Evolutionary conservation across 2,888 invertebrate genomes (phyloP).

Genomic region (Torymus auratus): DNA sequence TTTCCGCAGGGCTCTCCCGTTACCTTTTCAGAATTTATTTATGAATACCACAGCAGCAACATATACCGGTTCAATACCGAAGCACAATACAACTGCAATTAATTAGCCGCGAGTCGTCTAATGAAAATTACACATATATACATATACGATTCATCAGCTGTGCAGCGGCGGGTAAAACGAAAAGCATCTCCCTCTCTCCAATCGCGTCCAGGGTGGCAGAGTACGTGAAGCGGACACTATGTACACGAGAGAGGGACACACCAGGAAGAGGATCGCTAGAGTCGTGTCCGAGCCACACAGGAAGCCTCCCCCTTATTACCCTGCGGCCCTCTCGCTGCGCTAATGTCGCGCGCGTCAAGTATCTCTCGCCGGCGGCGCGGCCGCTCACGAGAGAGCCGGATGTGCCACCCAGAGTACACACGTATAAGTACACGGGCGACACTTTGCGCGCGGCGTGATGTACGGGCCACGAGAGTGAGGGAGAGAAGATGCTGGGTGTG

Average conservation of each 20-base stretch:
- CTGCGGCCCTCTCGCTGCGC: background rate
- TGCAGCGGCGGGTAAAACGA: too few species aligned
- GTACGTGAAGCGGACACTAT: too few species aligned
- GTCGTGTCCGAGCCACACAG: conserved; percentile 42
- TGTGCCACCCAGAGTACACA: conserved; percentile 19
- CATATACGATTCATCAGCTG: too few species aligned
- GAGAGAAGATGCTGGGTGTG: background rate
- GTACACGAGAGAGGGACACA: too few species aligned
- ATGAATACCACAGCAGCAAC: too few species aligned
- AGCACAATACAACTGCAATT: too few species aligned
- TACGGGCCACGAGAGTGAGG: conserved; percentile 7
- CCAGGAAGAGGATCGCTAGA: background rate
- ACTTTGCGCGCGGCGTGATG: background rate
- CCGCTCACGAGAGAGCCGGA: conserved; percentile 12
- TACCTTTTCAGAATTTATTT: too few species aligned
- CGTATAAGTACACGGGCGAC: background rate
- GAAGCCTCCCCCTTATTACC: conserved; percentile 36
- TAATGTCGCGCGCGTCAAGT: conserved; percentile 13
- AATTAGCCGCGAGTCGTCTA: too few species aligned
- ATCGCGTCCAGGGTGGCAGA: background rate
- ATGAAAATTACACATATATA: too few species aligned
- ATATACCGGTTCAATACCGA: too few species aligned
- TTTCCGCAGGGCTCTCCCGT: too few species aligned
- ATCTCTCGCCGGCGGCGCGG: conserved; percentile 16
- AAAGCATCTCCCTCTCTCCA: background rate